Base-by-base conservation (phyloP, 2,113 vertebrate genomes). In the Vicugna pacos region DNA sequence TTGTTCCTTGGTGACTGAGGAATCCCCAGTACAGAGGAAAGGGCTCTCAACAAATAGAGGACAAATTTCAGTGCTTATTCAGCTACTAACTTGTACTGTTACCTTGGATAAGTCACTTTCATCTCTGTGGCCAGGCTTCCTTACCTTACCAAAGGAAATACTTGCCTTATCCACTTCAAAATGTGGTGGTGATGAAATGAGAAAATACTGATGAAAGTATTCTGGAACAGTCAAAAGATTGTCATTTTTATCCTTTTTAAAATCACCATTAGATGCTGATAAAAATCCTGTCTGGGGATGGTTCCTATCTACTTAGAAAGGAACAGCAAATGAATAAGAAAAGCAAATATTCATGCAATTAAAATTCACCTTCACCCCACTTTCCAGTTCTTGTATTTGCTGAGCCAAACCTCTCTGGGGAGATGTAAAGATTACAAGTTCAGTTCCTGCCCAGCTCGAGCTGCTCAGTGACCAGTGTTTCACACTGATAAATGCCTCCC, bases 401-500 rank as follows among this genome's bases (percentile, higher is more conserved):
- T 48, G n/a, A 72, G 80, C 75, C 26, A 90, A 84, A 77, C 77
- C 24, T n/a, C 64, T 58, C 82, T 56, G 42, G 69, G 79, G 77
- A 93, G 85, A 87, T 14, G 56, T 91, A 60, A 93, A 91, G 94
- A 90, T 69, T 87, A 48, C 65, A 93, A 85, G 65, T 69, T 93
- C 70, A 50, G 84, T 28, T 84, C 54, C 83, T 93, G 69, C 76
- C 82, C 84, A 77, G 76, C 16, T 26, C 20, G 22, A 70, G 52
- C 83, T 95, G 70, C 67, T 90, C 60, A 3, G 70, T 58, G 81
- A 86, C 87, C 73, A 62, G 73, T 30, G 95, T 48, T 90, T 80
- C 93, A 83, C 58, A 62, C 81, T 80, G 88, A 89, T 73, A 91
- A 97, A 93, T 73, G 82, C 56, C 94, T 93, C 95, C 82, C 80